phyloP scores from a whole-genome alignment of 2,888 invertebrate species.

The Brachypalpus laphriformis region DNA sequence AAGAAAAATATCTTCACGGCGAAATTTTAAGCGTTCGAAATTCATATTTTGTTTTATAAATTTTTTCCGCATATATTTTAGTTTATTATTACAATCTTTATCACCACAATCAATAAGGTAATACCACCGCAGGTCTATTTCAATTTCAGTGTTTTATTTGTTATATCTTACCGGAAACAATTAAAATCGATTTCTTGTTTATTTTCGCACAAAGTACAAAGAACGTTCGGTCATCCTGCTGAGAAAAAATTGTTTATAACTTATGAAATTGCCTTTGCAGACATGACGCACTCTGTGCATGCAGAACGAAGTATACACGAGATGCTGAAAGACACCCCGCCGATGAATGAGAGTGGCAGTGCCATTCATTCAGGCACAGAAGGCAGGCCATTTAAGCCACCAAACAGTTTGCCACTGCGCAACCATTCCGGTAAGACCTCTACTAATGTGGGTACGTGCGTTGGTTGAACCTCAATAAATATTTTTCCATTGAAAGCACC shows the following conservation, averaged over 20 bases:
- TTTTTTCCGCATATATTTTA: constrained; percentile 24
- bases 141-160: background rate
- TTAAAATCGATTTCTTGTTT: constrained; percentile 73
- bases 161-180: constrained; percentile 45
- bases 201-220: constrained; percentile 59
- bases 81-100: constrained; percentile 29
- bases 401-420: constrained; percentile 88
- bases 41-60: constrained; percentile 56
- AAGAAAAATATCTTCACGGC: constrained; percentile 63
- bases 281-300: constrained; percentile 79
- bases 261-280: constrained; percentile 35
- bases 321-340: constrained; percentile 92
- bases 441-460: background rate
- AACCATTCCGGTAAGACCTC: constrained; percentile 85
- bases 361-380: constrained; percentile 90
- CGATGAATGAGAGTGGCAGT: constrained; percentile 89
- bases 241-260: constrained; percentile 34
- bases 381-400: constrained; percentile 86
- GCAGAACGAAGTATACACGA: constrained; percentile 87
- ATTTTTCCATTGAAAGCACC: constrained; percentile 78
- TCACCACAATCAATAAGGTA: constrained; percentile 49
- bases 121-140: background rate
- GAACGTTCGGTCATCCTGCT: constrained; percentile 24
- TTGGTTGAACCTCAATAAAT: constrained; percentile 1
- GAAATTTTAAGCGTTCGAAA: constrained; percentile 57